Evolutionary conservation across 2,888 invertebrate species (phyloP).

Genomic region (Cryptus viduatorius): DNA sequence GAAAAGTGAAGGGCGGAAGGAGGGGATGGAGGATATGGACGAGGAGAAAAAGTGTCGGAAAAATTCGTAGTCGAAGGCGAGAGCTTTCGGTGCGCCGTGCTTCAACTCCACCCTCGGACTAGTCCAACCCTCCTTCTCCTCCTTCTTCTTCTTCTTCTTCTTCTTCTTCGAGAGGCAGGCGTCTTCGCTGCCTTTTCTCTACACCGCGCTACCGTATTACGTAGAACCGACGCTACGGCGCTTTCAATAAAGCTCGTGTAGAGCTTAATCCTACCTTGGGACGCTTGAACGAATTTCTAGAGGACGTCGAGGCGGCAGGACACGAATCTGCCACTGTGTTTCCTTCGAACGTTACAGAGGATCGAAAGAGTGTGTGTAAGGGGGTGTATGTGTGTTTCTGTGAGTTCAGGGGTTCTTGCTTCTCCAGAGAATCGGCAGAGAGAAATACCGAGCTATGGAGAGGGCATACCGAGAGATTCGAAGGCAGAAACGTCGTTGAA

Average conservation of each 20-base stretch:
- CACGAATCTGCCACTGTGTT: slow-evolving; percentile 45
- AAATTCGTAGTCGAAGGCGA: slow-evolving; percentile 1
- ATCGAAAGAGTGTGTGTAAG: slow-evolving; percentile 40
- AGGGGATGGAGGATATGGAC: not conserved
- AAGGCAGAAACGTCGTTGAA: slow-evolving; percentile 16
- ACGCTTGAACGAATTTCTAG: slow-evolving; percentile 66
- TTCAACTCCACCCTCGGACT: slow-evolving; percentile 3
- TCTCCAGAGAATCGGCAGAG: not conserved
- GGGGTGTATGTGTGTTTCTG: not conserved
- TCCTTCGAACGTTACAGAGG: slow-evolving; percentile 38
- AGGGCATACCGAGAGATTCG: slow-evolving; percentile 32
- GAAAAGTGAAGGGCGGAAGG: not conserved
- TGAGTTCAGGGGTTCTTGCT: slow-evolving; percentile 17
- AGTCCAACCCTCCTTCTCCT: slow-evolving; percentile 5
- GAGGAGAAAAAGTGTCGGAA: slow-evolving; percentile 1
- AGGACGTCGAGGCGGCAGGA: slow-evolving; percentile 61
- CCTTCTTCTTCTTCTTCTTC: not conserved
- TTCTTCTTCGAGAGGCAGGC: slow-evolving; percentile 12
- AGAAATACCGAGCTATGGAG: slow-evolving; percentile 16
- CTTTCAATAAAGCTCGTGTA: slow-evolving; percentile 69
- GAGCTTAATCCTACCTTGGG: slow-evolving; percentile 63
- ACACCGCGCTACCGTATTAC: slow-evolving; percentile 16
- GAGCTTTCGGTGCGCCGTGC: not conserved
- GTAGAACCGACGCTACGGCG: slow-evolving; percentile 51
- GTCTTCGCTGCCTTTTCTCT: slow-evolving; percentile 25